Conservation (phyloP, 2,888 invertebrate species). For the Thera britannica region DNA sequence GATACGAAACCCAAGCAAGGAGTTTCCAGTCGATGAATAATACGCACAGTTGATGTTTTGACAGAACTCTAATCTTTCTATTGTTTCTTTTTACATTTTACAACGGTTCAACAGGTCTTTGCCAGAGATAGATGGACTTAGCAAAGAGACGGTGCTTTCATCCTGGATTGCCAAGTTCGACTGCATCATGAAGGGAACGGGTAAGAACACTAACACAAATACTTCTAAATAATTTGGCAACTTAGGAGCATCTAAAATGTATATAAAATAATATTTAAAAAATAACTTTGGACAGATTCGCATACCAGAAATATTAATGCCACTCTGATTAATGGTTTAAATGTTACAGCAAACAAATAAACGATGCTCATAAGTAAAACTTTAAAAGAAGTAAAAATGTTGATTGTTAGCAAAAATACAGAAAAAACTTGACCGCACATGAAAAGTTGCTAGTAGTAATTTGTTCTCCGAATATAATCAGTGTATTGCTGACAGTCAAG, state of each 20-base stretch:
- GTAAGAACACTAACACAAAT: conserved; percentile 58
- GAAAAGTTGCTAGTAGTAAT: not conserved
- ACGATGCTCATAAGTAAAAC: conserved; percentile 29
- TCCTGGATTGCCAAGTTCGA: conserved; percentile 99
- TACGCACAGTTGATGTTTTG: not conserved
- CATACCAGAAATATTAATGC: not conserved
- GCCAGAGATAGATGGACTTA: conserved; percentile 99
- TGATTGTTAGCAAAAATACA: conserved; percentile 30
- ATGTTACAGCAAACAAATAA: conserved; percentile 3
- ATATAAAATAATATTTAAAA: not conserved
- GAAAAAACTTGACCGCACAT: not conserved
- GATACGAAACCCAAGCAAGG: no score
- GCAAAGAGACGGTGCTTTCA: conserved; percentile 99
- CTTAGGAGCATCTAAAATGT: conserved; percentile 26
- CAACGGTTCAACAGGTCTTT: conserved; percentile 87
- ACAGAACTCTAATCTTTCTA: not conserved
- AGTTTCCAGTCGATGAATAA: not conserved
- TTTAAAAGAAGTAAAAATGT: conserved; percentile 10
- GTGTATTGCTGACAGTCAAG: conserved; percentile 40
- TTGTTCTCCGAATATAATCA: not conserved
- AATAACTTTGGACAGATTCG: not conserved
- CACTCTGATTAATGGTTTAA: not conserved
- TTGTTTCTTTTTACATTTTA: not conserved
- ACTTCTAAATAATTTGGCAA: not conserved
- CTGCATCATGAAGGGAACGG: conserved; percentile 96